A percentile compares a stretch with the other conserved stretches of the same genome.
Evolutionary conservation across 2,888 invertebrate species (phyloP).

Genomic region (Andrena bucephala): DNA sequence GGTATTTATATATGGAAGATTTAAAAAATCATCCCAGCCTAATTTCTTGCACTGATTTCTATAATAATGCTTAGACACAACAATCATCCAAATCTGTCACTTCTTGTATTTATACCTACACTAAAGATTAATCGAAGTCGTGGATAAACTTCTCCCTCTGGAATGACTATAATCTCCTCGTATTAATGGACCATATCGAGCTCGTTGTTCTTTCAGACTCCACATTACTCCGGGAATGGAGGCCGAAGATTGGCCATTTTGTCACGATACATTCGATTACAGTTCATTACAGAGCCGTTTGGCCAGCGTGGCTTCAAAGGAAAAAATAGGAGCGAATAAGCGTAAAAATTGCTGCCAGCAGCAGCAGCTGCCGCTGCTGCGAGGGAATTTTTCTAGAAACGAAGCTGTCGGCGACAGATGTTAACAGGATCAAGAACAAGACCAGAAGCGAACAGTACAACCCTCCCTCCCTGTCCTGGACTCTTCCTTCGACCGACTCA

Average conservation of each 20-base stretch:
- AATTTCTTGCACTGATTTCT: too few relatives aligned
- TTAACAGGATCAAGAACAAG: slow-evolving; percentile 61
- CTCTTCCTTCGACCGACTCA: slow-evolving; percentile 41
- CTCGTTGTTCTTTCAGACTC: not conserved
- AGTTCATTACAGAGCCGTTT: slow-evolving; percentile 29
- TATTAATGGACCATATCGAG: not conserved
- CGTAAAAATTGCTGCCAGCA: slow-evolving; percentile 41
- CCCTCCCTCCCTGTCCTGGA: slow-evolving; percentile 23
- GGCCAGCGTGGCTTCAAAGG: not conserved
- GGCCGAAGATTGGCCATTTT: slow-evolving; percentile 25
- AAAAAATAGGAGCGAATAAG: slow-evolving; percentile 42
- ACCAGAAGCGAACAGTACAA: slow-evolving; percentile 45
- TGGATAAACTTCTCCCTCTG: not conserved
- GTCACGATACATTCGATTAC: slow-evolving; percentile 13
- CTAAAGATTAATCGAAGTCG: not conserved
- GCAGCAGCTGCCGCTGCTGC: slow-evolving; percentile 62
- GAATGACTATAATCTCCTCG: not conserved
- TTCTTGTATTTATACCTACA: not conserved
- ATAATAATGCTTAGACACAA: too few relatives aligned
- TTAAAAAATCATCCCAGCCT: too few relatives aligned
- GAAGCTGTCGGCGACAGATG: slow-evolving; percentile 69
- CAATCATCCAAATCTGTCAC: too few relatives aligned
- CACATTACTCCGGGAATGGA: not conserved
- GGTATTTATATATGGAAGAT: too few relatives aligned
- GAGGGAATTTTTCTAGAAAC: slow-evolving; percentile 61